Conservation (phyloP, 2,797 vertebrate genomes). For the Centropyge bicolor region DNA sequence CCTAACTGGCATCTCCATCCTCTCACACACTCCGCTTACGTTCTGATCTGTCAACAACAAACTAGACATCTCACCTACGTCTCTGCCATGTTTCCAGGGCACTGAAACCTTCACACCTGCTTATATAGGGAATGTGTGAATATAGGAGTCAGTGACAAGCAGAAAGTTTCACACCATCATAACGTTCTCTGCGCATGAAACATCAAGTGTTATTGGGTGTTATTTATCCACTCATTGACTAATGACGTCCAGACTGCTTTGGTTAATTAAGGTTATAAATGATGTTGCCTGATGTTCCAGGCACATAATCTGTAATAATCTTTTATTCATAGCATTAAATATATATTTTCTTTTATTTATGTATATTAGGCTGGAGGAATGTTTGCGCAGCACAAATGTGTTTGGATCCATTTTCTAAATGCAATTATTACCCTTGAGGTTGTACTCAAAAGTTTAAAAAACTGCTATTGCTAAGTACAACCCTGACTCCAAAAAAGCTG, state of each 20-base stretch:
- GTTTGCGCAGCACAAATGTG: background rate
- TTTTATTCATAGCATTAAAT: background rate
- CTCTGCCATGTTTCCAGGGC: slow-evolving; percentile 23
- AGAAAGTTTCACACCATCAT: slow-evolving; percentile 17
- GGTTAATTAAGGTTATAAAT: too few relatives aligned
- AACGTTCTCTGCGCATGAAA: background rate
- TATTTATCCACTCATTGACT: background rate
- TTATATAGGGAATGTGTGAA: slow-evolving; percentile 37
- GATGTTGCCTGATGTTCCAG: too few relatives aligned
- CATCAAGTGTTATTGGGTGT: slow-evolving; percentile 19
- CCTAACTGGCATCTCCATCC: slow-evolving; percentile 18
- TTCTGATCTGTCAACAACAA: slow-evolving; percentile 50
- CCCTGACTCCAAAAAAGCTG: too few relatives aligned
- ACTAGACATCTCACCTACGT: slow-evolving; percentile 47
- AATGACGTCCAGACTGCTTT: background rate
- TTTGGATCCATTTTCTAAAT: background rate
- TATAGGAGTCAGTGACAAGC: background rate
- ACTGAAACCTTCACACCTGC: slow-evolving; percentile 18
- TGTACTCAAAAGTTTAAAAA: background rate
- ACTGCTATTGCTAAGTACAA: background rate
- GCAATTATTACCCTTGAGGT: background rate
- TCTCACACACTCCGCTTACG: slow-evolving; percentile 21
- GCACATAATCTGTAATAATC: background rate
- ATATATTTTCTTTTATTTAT: background rate
- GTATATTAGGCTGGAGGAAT: background rate